These are phyloP conservation scores for Rhinoptilus africanus DNA, from an alignment of 2,113 vertebrate species.

Conservation along the genomic window DNA sequence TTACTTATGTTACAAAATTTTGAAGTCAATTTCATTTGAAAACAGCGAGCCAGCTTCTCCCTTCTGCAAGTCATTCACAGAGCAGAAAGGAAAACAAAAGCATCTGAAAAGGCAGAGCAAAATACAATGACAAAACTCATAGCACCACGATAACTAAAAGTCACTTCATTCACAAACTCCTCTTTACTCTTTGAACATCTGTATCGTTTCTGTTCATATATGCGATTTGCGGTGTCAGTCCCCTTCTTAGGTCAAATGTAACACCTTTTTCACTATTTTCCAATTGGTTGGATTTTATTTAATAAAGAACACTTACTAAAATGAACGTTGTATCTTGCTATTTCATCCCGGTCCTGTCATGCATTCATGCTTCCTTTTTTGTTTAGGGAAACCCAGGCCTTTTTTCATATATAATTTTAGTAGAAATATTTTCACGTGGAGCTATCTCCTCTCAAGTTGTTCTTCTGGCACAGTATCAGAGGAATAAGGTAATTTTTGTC, in stretches of 20 bases:
- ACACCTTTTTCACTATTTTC: not conserved
- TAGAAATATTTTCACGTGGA: not conserved
- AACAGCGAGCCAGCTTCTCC: not conserved
- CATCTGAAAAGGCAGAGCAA: not conserved
- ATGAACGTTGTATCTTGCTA: not conserved
- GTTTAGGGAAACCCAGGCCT: not conserved
- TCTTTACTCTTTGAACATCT: not conserved
- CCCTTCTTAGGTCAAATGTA: not conserved
- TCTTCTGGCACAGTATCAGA: conserved; percentile 65
- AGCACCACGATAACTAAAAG: not conserved
- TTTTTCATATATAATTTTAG: not conserved
- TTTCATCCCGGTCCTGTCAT: not conserved
- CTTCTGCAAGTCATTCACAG: not conserved
- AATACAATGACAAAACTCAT: not conserved
- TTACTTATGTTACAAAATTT: not conserved
- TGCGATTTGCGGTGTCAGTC: not conserved
- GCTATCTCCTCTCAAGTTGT: conserved; percentile 46
- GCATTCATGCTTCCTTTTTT: not conserved
- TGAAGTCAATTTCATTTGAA: not conserved
- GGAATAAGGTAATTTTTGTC: conserved; percentile 82
- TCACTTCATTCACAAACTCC: not conserved
- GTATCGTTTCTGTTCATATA: not conserved
- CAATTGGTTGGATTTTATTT: not conserved
- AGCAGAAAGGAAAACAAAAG: not conserved
- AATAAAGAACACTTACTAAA: not conserved